These are phyloP conservation scores for Cephalopachus bancanus DNA, from an alignment of 2,797 vertebrate species.

Conservation along the genomic window DNA sequence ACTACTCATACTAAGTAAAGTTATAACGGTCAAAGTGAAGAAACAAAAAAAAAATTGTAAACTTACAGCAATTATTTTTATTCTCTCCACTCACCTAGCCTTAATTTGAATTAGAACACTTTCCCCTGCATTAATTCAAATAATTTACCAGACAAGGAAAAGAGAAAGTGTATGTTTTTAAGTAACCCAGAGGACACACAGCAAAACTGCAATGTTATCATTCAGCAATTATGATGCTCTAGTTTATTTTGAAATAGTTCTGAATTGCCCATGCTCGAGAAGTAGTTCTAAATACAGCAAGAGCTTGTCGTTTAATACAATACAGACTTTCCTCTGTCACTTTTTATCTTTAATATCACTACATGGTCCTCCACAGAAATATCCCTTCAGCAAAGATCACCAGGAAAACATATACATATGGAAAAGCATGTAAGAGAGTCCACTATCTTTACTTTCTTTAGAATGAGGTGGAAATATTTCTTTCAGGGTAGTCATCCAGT, in stretches of 20 bases:
- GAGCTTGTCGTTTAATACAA: neutral
- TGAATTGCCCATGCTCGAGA: neutral
- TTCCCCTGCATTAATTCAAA: neutral
- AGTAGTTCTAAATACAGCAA: neutral
- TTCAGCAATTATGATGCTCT: constrained; percentile 6
- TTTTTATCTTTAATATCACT: constrained; percentile 40
- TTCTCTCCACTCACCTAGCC: neutral
- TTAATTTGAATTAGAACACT: constrained; percentile 52
- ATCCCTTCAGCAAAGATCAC: neutral
- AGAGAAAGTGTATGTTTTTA: neutral
- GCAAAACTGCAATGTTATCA: neutral
- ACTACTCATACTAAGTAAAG: neutral
- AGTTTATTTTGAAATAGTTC: constrained; percentile 54
- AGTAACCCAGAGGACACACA: neutral
- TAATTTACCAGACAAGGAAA: constrained; percentile 37
- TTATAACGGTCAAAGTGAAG: neutral
- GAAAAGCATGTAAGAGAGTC: neutral
- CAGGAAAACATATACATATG: neutral
- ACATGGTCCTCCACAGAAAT: neutral
- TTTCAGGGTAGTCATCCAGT: neutral
- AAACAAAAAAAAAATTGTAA: neutral
- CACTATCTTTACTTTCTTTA: neutral
- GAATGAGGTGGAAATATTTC: neutral
- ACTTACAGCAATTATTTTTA: constrained; percentile 20
- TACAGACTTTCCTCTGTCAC: neutral